Evolutionary conservation across 2,797 vertebrate species (phyloP).

Genomic region (Alosa sapidissima): DNA sequence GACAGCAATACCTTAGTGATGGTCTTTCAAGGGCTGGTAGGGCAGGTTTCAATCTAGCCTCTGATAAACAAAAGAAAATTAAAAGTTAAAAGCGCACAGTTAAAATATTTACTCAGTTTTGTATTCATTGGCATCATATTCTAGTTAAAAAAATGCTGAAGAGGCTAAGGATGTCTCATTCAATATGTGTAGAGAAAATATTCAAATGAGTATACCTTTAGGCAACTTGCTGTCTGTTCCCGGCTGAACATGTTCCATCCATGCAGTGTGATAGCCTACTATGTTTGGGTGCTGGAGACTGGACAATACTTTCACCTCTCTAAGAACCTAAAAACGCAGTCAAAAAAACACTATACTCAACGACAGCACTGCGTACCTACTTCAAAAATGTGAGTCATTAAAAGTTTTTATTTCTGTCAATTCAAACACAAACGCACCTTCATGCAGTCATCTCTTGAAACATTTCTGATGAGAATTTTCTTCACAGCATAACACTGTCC

Average conservation of each 20-base stretch:
- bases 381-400: not conserved
- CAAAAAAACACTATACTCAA: not conserved
- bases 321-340: slow-evolving; percentile 78
- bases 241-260: slow-evolving; percentile 94
- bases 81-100: not conserved
- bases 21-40: slow-evolving; percentile 77
- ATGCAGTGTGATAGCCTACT: slow-evolving; percentile 96
- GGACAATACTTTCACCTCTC: slow-evolving; percentile 94
- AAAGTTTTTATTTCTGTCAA: not conserved
- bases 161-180: not conserved
- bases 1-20: slow-evolving; percentile 44
- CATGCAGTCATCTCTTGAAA: slow-evolving; percentile 89
- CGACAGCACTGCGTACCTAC: not conserved
- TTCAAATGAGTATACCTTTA: not conserved
- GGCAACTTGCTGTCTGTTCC: slow-evolving; percentile 55
- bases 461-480: slow-evolving; percentile 94
- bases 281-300: slow-evolving; percentile 89
- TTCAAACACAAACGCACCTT: slow-evolving; percentile 73
- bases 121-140: not conserved
- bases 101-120: not conserved
- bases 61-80: not conserved
- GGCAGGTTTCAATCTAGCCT: not conserved
- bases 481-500: slow-evolving; percentile 93
- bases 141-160: not conserved
- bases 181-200: not conserved